Conservation (phyloP, 1,140 invertebrate genomes). For the Penaeus vannamei region DNA sequence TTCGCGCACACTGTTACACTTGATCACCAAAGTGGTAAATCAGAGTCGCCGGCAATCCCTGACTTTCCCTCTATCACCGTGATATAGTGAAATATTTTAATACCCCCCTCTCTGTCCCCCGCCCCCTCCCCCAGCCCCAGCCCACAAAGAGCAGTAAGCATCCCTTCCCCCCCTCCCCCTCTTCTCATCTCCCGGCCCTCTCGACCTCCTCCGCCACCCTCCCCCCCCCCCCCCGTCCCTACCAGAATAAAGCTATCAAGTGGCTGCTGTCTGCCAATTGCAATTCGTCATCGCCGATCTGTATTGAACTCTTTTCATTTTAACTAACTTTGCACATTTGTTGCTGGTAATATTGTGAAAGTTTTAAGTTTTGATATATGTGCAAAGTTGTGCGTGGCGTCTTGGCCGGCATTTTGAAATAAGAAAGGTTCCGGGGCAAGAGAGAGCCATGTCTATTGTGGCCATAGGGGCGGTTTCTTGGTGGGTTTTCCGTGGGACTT, state of each 20-base stretch:
- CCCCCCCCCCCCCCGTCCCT: neutral
- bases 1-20: neutral
- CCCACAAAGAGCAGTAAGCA: too few relatives aligned
- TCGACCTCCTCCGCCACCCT: neutral
- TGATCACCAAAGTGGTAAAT: neutral
- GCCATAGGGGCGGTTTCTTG: conserved; percentile 4
- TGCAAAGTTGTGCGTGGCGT: conserved; percentile 64
- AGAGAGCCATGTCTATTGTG: conserved; percentile 17
- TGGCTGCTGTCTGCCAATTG: conserved; percentile 40
- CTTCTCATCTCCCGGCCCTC: too few relatives aligned
- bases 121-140: too few relatives aligned
- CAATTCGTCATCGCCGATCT: conserved; percentile 64
- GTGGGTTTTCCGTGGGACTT: conserved; percentile 21
- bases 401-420: conserved; percentile 65
- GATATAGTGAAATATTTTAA: too few relatives aligned
- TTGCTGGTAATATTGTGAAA: conserved; percentile 66
- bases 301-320: conserved; percentile 65
- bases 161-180: too few relatives aligned
- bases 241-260: too few relatives aligned
- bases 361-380: conserved; percentile 66
- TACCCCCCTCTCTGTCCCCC: too few relatives aligned
- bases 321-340: conserved; percentile 66
- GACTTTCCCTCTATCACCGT: neutral
- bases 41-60: neutral
- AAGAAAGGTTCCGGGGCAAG: conserved; percentile 54